Evolutionary conservation across 2,888 invertebrate genomes (phyloP).

Genomic region (Adineta ricciae): DNA sequence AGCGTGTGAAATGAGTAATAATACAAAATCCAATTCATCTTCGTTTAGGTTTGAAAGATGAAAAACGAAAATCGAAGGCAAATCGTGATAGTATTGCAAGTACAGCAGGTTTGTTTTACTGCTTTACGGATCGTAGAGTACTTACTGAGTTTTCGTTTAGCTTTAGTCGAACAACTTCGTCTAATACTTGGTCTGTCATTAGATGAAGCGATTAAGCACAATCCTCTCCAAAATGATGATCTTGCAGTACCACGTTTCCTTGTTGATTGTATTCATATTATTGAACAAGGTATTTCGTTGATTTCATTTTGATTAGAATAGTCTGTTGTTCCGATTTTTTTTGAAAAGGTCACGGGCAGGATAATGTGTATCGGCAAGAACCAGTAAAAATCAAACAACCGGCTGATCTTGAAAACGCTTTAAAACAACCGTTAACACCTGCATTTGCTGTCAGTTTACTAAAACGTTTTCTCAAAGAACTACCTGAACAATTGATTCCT

Average conservation of each 20-base stretch:
- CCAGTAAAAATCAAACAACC: background rate
- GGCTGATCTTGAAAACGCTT: background rate
- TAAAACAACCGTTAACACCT: conserved; percentile 15
- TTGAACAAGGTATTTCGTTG: conserved; percentile 14
- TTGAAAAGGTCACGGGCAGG: background rate
- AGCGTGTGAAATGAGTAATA: too few relatives aligned
- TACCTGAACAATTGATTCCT: background rate
- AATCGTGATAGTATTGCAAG: conserved; percentile 4
- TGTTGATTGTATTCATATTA: conserved; percentile 4
- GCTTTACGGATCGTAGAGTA: too few relatives aligned
- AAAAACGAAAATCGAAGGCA: background rate
- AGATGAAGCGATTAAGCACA: conserved; percentile 10
- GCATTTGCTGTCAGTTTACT: conserved; percentile 19
- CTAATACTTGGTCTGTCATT: background rate
- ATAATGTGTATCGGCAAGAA: conserved; percentile 13
- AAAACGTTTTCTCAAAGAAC: conserved; percentile 18
- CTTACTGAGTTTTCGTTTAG: background rate
- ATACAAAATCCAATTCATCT: too few relatives aligned
- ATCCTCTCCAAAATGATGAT: conserved; percentile 2
- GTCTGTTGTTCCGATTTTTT: background rate
- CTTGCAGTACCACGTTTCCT: background rate
- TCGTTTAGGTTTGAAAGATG: conserved; percentile 5
- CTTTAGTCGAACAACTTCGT: conserved; percentile 10
- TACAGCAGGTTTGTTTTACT: background rate
- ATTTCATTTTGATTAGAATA: background rate